These are phyloP conservation scores for Antigone vipio DNA, from an alignment of 2,113 vertebrate species.

Conservation along the genomic window DNA sequence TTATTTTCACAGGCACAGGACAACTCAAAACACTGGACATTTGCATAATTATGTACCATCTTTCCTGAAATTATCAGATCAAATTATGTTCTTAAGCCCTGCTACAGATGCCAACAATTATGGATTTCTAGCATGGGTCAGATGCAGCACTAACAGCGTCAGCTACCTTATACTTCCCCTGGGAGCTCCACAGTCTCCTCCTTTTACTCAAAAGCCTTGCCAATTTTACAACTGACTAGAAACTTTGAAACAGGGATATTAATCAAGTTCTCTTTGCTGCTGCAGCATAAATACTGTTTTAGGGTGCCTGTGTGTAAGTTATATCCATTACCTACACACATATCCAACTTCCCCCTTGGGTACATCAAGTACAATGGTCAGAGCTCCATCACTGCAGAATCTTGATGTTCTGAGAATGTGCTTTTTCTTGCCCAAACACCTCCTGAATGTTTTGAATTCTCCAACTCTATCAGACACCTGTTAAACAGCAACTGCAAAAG, in stretches of 20 bases:
- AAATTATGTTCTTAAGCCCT: neutral
- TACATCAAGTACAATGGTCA: neutral
- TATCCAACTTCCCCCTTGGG: neutral
- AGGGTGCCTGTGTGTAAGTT: neutral
- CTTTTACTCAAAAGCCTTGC: neutral
- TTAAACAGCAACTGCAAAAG: neutral
- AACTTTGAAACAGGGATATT: neutral
- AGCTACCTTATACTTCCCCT: neutral
- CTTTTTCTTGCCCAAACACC: neutral
- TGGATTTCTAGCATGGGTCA: neutral
- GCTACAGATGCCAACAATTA: neutral
- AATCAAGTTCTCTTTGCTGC: neutral
- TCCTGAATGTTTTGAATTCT: neutral
- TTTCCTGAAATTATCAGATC: neutral
- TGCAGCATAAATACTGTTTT: neutral
- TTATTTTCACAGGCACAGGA: neutral
- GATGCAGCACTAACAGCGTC: neutral
- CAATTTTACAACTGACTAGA: neutral
- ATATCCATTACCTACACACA: neutral
- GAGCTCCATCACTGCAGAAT: neutral
- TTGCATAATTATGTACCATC: neutral
- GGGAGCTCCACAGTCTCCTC: neutral
- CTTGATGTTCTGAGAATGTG: neutral
- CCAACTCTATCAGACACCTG: neutral
- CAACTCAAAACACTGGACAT: neutral